Evolutionary conservation across 2,113 vertebrate species (phyloP).

Genomic region (Cathartes aura): DNA sequence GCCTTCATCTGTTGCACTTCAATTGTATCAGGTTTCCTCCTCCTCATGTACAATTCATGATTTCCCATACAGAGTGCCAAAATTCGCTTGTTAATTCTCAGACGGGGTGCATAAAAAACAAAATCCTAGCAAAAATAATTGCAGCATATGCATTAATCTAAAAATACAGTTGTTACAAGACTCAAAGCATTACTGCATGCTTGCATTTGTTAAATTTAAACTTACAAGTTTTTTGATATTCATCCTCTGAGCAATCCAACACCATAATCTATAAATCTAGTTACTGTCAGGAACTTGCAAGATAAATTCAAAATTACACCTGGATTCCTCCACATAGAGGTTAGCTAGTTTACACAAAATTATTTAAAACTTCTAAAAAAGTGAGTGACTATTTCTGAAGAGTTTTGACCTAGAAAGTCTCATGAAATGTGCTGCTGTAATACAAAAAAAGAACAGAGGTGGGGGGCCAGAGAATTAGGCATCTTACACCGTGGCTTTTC

Average conservation of each 20-base stretch:
- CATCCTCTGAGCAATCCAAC: not conserved
- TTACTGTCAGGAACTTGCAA: not conserved
- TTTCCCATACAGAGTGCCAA: conserved; percentile 98
- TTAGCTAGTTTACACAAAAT: not conserved
- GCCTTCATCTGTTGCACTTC: conserved; percentile 99
- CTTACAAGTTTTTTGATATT: not conserved
- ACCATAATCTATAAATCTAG: not conserved
- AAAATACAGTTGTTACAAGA: not conserved
- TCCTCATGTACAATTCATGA: conserved; percentile 97
- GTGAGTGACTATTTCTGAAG: not conserved
- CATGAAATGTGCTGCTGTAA: not conserved
- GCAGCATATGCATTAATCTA: not conserved
- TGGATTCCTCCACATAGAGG: not conserved
- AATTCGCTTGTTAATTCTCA: conserved; percentile 97
- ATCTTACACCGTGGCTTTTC: not conserved
- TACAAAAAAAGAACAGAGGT: not conserved
- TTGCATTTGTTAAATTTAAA: not conserved
- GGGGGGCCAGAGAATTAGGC: not conserved
- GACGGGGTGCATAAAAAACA: conserved; percentile 94
- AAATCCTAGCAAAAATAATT: conserved; percentile 86
- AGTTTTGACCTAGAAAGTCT: not conserved
- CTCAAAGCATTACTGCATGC: not conserved
- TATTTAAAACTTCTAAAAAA: not conserved
- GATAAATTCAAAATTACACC: not conserved
- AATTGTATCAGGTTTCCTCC: conserved; percentile 97